Base-by-base conservation (phyloP, 2,113 vertebrate genomes). In the Todiramphus saurophagus region DNA sequence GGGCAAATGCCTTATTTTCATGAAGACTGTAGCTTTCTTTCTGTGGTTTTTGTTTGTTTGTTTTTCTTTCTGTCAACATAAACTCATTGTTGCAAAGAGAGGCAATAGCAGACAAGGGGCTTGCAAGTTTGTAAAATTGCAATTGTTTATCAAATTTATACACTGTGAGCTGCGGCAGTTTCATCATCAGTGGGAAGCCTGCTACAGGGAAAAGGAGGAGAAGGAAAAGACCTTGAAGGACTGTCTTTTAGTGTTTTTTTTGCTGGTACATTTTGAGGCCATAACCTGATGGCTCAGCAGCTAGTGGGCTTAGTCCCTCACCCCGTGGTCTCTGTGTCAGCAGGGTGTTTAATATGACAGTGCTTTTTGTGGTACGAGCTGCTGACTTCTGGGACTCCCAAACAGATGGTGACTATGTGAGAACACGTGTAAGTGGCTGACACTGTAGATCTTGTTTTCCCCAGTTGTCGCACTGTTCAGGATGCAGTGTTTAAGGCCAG, bases 361-460 rank as follows among this genome's bases (percentile, higher is more conserved):
- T 84, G 79, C 83, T 87, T 89, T 94, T 91, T 89, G 92, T 74
- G 93, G 59, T 75, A 46, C 0, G 14, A 96, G 85, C 90, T 93
- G 88, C 92, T 94, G 95, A 87, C 94, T 93, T 88, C 80, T 87
- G 93, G 94, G 96, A 96, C 66, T 92, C 11, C 87, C 83, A 66
- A 76, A 28, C 95, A 95, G 96, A 94, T 94, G 92, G 95, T 89
- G 95, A 53, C 94, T 93, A 74, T 1, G 73, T 90, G 89, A 82
- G 80, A 96, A 95, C 92, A 92, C 86, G 4, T 94, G 92, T 94
- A 95, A 94, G 90, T 72, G 92, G 90, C 94, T 96, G 92, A 96
- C 95, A 96, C 88, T 89, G 76, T 84, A 81, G 88, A 87, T 95
- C 85, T 90, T 75, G 33, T 78, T 93, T 93, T 96, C 60, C 79